A percentile compares a stretch with the other conserved stretches of the same genome.
Evolutionary conservation across 2,888 invertebrate genomes (phyloP).

Genomic region (Caradrina clavipalpis): DNA sequence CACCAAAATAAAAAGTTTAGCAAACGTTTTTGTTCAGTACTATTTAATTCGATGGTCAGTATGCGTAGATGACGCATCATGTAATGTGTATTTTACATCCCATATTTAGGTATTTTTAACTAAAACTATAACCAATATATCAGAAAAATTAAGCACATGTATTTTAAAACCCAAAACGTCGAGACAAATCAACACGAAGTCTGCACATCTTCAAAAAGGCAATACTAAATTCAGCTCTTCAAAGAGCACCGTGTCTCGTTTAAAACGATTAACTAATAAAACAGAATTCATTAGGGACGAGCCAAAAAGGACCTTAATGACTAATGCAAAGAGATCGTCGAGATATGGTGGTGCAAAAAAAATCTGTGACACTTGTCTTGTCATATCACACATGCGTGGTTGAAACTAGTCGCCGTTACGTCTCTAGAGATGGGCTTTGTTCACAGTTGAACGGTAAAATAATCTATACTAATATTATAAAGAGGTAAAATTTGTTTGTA

Average conservation of each 20-base stretch:
- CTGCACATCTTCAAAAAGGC: constrained; percentile 30
- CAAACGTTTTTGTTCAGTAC: no score
- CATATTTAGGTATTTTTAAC: no score
- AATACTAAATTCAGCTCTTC: constrained; percentile 39
- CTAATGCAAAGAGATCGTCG: constrained; percentile 55
- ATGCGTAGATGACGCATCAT: no score
- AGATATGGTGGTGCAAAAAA: constrained; percentile 54
- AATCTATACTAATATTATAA: no score
- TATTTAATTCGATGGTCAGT: no score
- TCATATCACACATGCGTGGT: constrained; percentile 6
- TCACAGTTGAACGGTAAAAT: no score
- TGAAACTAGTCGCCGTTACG: neutral
- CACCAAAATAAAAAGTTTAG: no score
- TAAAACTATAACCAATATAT: neutral
- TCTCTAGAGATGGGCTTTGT: constrained; percentile 4
- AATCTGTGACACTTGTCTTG: constrained; percentile 56
- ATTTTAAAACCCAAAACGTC: constrained; percentile 12
- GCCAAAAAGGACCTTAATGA: constrained; percentile 48
- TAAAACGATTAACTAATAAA: constrained; percentile 61
- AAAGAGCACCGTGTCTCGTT: constrained; percentile 48
- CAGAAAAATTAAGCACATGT: neutral
- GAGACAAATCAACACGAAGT: constrained; percentile 24
- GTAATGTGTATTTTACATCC: no score
- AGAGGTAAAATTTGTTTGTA: no score
- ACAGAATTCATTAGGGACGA: constrained; percentile 56